These are phyloP conservation scores for Mirza zaza DNA, from an alignment of 2,113 vertebrate genomes.

Conservation along the genomic window DNA sequence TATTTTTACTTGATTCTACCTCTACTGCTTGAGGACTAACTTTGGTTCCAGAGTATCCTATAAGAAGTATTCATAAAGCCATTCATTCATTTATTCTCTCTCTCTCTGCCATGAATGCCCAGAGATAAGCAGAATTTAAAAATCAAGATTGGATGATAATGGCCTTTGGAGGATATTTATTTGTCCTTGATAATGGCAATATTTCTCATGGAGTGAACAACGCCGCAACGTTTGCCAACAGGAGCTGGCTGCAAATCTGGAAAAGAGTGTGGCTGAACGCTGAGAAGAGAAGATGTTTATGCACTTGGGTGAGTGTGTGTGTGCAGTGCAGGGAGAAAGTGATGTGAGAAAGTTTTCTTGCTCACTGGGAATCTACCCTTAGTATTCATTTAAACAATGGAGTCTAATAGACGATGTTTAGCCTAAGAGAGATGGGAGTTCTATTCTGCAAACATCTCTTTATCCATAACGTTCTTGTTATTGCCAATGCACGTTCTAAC, in stretches of 20 bases:
- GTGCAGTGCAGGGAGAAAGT: background rate
- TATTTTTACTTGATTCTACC: background rate
- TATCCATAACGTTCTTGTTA: no score
- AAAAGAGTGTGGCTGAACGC: background rate
- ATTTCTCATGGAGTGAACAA: background rate
- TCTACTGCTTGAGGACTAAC: background rate
- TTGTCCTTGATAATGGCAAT: background rate
- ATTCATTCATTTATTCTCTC: background rate
- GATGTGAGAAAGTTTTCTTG: background rate
- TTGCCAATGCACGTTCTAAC: rapidly evolving
- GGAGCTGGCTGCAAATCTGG: slow-evolving; percentile 26
- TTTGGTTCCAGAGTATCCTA: background rate
- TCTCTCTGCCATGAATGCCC: background rate
- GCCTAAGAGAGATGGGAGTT: background rate
- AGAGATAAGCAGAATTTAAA: background rate
- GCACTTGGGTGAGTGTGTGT: no score
- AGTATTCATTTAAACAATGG: background rate
- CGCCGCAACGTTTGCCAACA: background rate
- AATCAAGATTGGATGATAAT: background rate
- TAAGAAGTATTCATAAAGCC: background rate
- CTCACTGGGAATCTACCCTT: background rate
- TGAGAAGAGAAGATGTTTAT: background rate
- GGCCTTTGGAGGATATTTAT: background rate
- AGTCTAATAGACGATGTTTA: background rate
- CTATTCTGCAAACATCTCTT: background rate